Conservation (phyloP, 1,140 invertebrate species). For the Drosophila mojavensis region DNA sequence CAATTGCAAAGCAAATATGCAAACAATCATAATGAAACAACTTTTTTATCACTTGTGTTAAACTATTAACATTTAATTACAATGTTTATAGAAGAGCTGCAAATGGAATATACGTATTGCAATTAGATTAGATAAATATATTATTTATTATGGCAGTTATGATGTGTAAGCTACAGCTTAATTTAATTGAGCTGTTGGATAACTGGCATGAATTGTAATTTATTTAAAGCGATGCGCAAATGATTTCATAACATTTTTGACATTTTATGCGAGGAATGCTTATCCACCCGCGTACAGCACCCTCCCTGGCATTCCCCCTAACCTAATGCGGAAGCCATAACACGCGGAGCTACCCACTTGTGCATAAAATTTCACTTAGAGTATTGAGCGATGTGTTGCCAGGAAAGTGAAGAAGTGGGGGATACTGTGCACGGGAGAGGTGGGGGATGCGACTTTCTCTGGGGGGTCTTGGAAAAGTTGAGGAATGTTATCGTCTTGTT, state of each 20-base stretch:
- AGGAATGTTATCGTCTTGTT: slow-evolving; percentile 71
- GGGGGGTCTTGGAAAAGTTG: slow-evolving; percentile 28
- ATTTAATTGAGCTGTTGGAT: background rate
- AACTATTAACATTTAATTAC: background rate
- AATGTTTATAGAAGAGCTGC: background rate
- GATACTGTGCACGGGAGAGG: background rate
- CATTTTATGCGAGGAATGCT: background rate
- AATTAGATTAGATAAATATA: background rate
- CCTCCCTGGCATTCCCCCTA: background rate
- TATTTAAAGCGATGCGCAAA: background rate
- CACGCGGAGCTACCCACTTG: slow-evolving; percentile 26
- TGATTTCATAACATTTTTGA: background rate
- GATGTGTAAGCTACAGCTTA: too few species aligned
- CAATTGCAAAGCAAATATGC: background rate
- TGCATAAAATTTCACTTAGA: slow-evolving; percentile 66
- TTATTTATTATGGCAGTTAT: background rate
- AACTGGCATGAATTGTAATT: background rate
- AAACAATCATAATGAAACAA: background rate
- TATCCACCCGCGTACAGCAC: background rate
- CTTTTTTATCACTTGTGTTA: background rate
- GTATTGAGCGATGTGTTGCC: slow-evolving; percentile 48
- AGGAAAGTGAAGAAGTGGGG: too few species aligned
- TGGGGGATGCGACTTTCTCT: too few species aligned
- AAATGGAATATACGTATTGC: background rate
- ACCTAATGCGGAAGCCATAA: slow-evolving; percentile 6